A percentile compares a stretch with the other conserved stretches of the same genome.
phyloP scores from a whole-genome alignment of 2,888 invertebrate species.

The Mesorhabditis belari region DNA sequence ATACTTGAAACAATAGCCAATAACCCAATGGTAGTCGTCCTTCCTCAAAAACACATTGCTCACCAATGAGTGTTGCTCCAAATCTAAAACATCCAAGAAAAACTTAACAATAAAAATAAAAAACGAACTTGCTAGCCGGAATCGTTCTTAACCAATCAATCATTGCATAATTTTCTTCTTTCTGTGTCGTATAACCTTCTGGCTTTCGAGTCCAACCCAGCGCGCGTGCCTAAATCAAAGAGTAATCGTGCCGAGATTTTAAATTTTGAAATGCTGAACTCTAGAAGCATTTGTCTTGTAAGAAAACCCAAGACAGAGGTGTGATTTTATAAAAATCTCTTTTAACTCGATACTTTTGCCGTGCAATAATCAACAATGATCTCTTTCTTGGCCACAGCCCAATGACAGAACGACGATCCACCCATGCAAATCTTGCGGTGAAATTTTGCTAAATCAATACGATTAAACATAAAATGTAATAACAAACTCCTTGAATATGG shows the following conservation, averaged over 20 bases:
- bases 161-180: conserved; percentile 36
- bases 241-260: too few species aligned
- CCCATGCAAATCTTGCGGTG: conserved; percentile 41
- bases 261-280: too few species aligned
- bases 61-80: conserved; percentile 37
- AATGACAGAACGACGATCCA: conserved; percentile 38
- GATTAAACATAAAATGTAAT: too few species aligned
- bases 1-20: too few species aligned
- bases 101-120: not conserved
- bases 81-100: conserved; percentile 17
- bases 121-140: conserved; percentile 31
- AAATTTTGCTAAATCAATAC: conserved; percentile 32
- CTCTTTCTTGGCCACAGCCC: conserved; percentile 32
- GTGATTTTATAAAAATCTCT: too few species aligned
- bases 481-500: conserved; percentile 28
- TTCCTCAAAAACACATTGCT: conserved; percentile 35
- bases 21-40: conserved; percentile 32
- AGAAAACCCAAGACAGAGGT: too few species aligned
- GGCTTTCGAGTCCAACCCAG: conserved; percentile 6
- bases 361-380: conserved; percentile 36
- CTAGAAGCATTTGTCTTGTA: too few species aligned
- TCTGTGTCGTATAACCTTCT: conserved; percentile 15
- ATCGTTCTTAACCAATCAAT: conserved; percentile 32
- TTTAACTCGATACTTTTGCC: too few species aligned
- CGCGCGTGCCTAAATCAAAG: conserved; percentile 43